Conservation (phyloP, 2,888 invertebrate genomes). For the Eupithecia insigniata region DNA sequence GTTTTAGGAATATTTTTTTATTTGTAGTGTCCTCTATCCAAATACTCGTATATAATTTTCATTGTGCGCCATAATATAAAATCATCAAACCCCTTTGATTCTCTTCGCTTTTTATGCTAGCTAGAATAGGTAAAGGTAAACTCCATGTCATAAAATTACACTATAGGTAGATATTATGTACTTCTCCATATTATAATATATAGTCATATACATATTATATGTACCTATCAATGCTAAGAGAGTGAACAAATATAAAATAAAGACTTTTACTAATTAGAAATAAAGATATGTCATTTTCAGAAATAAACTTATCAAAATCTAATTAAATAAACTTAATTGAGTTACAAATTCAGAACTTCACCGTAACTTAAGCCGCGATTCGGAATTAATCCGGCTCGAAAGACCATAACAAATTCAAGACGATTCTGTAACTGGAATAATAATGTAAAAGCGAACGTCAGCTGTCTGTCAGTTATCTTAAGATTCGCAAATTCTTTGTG, state of each 20-base stretch:
- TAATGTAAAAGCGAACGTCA: conserved; percentile 49
- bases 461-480: conserved; percentile 45
- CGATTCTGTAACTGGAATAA: conserved; percentile 45
- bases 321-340: conserved; percentile 16
- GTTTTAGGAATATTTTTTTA: too few species aligned
- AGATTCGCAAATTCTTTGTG: conserved; percentile 44
- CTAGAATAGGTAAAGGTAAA: too few species aligned
- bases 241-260: background rate
- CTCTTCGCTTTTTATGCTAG: too few species aligned
- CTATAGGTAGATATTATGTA: too few species aligned
- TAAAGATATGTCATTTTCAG: conserved; percentile 13
- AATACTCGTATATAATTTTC: too few species aligned
- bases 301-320: conserved; percentile 12
- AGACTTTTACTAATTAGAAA: background rate
- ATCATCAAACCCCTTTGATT: too few species aligned
- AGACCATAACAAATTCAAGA: conserved; percentile 36
- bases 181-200: too few species aligned
- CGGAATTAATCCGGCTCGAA: conserved; percentile 31
- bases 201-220: too few species aligned
- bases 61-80: too few species aligned
- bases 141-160: too few species aligned
- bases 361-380: conserved; percentile 25
- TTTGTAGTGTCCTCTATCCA: too few species aligned
- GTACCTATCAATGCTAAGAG: background rate
- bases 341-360: conserved; percentile 23